These are phyloP conservation scores for Balaenoptera acutorostrata DNA, from an alignment of 2,113 vertebrate genomes.

Conservation along the genomic window DNA sequence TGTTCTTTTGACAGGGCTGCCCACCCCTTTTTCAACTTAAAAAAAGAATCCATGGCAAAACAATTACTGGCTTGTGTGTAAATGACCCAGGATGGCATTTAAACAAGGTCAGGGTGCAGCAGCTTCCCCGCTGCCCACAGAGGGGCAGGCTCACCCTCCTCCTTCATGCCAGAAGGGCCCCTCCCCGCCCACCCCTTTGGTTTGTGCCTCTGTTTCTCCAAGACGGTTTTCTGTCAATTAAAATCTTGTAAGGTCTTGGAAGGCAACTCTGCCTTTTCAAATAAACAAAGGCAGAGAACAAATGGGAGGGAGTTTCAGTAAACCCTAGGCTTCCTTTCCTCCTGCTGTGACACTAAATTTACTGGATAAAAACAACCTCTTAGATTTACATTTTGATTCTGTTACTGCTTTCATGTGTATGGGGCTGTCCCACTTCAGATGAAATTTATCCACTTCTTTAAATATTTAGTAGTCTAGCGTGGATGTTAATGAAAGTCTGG, in stretches of 20 bases:
- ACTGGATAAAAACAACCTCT: slow-evolving; percentile 74
- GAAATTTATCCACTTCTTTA: slow-evolving; percentile 90
- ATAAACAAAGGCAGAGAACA: slow-evolving; percentile 50
- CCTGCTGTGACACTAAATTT: slow-evolving; percentile 76
- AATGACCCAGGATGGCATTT: slow-evolving; percentile 6
- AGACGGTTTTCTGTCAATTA: slow-evolving; percentile 28
- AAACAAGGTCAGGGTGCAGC: too few species aligned
- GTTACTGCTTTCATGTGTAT: slow-evolving; percentile 77
- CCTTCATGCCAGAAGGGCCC: neutral
- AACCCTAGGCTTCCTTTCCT: slow-evolving; percentile 72
- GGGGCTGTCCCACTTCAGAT: slow-evolving; percentile 81
- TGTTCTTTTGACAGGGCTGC: neutral
- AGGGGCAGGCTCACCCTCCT: neutral
- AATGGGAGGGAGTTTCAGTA: slow-evolving; percentile 61
- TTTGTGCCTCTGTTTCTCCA: slow-evolving; percentile 37
- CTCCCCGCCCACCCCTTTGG: neutral
- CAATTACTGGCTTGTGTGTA: slow-evolving; percentile 36
- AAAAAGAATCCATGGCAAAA: neutral
- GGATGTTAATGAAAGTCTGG: slow-evolving; percentile 96
- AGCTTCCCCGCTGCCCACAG: too few species aligned
- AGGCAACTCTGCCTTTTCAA: slow-evolving; percentile 41
- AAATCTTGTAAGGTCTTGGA: slow-evolving; percentile 18
- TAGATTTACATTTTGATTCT: slow-evolving; percentile 81
- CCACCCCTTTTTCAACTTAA: neutral
- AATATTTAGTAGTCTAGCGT: slow-evolving; percentile 95